phyloP scores from a whole-genome alignment of 2,888 invertebrate genomes.

The Aleiodes leptofemur region DNA sequence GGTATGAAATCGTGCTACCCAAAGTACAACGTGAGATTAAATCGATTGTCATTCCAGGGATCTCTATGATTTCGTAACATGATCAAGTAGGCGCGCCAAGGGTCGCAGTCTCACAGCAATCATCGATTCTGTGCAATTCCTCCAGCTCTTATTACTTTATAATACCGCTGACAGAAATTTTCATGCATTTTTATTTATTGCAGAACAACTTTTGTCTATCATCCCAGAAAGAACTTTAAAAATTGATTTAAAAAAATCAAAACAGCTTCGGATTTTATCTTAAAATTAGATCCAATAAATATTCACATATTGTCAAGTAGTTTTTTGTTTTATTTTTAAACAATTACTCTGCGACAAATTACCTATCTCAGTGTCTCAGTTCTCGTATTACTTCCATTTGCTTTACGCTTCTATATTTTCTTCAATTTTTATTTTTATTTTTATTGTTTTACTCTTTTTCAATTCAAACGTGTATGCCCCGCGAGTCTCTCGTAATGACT shows the following conservation, averaged over 20 bases:
- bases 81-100: conserved; percentile 41
- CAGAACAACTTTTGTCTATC: background rate
- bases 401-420: background rate
- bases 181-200: background rate
- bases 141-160: background rate
- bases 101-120: conserved; percentile 42
- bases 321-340: too few species aligned
- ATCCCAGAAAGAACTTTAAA: too few species aligned
- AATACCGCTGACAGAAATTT: background rate
- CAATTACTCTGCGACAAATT: conserved; percentile 28
- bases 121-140: background rate
- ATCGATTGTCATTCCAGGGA: conserved; percentile 20
- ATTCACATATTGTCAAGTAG: too few species aligned
- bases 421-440: background rate
- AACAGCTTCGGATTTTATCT: too few species aligned
- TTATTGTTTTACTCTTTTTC: background rate
- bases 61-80: conserved; percentile 43
- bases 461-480: conserved; percentile 8
- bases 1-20: background rate
- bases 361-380: conserved; percentile 10
- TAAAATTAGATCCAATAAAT: too few species aligned
- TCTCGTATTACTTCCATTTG: conserved; percentile 18
- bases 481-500: conserved; percentile 19
- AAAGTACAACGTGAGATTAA: conserved; percentile 21
- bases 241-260: background rate